Percentiles rank a stretch among this genome's conserved stretches.
Conservation (phyloP, 2,888 invertebrate species). For the Drosophila kokeensis region DNA sequence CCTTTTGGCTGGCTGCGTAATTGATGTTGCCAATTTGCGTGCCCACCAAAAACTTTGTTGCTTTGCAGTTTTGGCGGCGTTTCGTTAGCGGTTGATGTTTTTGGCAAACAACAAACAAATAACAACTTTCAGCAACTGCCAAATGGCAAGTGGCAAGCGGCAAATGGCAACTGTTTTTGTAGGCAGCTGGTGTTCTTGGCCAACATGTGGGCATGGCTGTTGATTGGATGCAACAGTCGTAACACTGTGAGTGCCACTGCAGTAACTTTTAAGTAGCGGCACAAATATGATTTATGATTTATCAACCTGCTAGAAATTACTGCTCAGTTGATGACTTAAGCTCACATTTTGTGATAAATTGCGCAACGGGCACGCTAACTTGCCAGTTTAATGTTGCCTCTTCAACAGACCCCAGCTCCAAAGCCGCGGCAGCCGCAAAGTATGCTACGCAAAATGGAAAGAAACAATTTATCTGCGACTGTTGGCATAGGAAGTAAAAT, state of each 20-base stretch:
- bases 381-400: constrained; percentile 24
- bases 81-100: constrained; percentile 72
- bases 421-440: constrained; percentile 65
- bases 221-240: constrained; percentile 20
- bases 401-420: constrained; percentile 13
- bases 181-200: constrained; percentile 23
- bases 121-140: neutral
- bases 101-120: neutral
- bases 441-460: constrained; percentile 66
- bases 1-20: constrained; percentile 26
- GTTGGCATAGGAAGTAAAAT: constrained; percentile 6
- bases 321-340: constrained; percentile 31
- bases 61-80: constrained; percentile 47
- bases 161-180: constrained; percentile 15
- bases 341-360: constrained; percentile 40
- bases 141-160: neutral
- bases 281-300: constrained; percentile 61
- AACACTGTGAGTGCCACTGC: constrained; percentile 23
- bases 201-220: constrained; percentile 13
- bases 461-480: constrained; percentile 21
- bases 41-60: constrained; percentile 55
- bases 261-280: constrained; percentile 35
- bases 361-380: constrained; percentile 14
- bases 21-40: constrained; percentile 62
- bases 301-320: constrained; percentile 23